These are phyloP conservation scores for Bucco capensis DNA, from an alignment of 2,113 vertebrate species.

Conservation along the genomic window DNA sequence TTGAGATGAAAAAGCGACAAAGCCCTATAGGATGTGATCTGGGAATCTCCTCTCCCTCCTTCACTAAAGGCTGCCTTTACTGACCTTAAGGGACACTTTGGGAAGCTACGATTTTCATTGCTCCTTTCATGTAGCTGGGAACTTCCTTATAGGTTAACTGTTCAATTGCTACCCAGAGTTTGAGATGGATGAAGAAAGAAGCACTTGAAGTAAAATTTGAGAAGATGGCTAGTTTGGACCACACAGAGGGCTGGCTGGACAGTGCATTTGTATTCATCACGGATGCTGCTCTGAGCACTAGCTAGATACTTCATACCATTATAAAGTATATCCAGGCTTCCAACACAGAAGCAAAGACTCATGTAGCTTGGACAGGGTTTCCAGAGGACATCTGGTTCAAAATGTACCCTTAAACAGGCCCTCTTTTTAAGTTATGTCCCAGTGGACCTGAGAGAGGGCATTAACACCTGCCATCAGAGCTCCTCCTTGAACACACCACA, in stretches of 20 bases:
- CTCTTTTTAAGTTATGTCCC: neutral
- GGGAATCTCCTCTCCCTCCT: neutral
- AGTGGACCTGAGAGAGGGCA: neutral
- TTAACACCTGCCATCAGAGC: neutral
- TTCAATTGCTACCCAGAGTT: neutral
- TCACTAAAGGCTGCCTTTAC: neutral
- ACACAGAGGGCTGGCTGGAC: neutral
- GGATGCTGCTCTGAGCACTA: neutral
- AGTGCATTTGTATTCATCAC: fast-evolving
- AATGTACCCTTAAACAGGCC: neutral
- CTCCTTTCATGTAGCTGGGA: neutral
- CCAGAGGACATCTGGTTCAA: neutral
- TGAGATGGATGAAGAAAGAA: neutral
- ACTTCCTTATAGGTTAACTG: neutral
- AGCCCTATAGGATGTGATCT: neutral
- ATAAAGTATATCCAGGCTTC: neutral
- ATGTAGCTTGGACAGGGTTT: neutral
- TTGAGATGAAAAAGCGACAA: neutral
- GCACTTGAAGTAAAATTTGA: neutral
- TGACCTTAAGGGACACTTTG: neutral
- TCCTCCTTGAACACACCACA: neutral
- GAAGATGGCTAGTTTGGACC: neutral
- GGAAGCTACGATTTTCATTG: neutral
- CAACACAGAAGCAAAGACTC: neutral
- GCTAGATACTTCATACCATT: neutral